Evolutionary conservation across 2,888 invertebrate species (phyloP).

Genomic region (Erebia aethiops): DNA sequence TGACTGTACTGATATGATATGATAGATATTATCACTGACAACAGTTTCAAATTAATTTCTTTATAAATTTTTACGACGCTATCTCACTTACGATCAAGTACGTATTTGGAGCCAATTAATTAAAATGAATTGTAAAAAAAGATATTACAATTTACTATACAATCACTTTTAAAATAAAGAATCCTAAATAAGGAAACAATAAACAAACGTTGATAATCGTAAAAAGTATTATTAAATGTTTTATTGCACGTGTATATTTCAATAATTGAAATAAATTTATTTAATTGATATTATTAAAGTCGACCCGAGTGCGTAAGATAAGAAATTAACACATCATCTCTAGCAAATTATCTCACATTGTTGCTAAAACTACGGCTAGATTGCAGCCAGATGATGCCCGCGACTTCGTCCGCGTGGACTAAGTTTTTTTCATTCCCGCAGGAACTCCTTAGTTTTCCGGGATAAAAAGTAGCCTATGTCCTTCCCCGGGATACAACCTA

Average conservation of each 20-base stretch:
- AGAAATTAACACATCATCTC: neutral
- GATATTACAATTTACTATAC: neutral
- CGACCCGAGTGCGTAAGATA: neutral
- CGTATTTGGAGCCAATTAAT: neutral
- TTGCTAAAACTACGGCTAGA: neutral
- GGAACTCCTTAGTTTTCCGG: no score
- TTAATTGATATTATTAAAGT: neutral
- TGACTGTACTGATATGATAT: neutral
- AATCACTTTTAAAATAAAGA: neutral
- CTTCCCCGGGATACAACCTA: no score
- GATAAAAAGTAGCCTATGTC: no score
- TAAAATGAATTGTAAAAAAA: neutral
- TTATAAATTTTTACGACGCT: neutral
- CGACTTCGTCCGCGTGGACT: no score
- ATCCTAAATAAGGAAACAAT: neutral
- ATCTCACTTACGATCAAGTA: neutral
- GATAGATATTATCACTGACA: neutral
- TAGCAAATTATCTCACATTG: neutral
- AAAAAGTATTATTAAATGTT: no score
- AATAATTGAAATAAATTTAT: neutral
- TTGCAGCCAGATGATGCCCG: no score
- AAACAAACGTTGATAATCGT: neutral
- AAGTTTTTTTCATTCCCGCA: no score
- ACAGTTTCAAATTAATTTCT: slow-evolving; percentile 4
- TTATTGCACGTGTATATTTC: no score